Evolutionary conservation across 2,888 invertebrate genomes (phyloP), one percentile per base, ranked within the genome.

Genomic region (Alloscopus bannaensis): DNA sequence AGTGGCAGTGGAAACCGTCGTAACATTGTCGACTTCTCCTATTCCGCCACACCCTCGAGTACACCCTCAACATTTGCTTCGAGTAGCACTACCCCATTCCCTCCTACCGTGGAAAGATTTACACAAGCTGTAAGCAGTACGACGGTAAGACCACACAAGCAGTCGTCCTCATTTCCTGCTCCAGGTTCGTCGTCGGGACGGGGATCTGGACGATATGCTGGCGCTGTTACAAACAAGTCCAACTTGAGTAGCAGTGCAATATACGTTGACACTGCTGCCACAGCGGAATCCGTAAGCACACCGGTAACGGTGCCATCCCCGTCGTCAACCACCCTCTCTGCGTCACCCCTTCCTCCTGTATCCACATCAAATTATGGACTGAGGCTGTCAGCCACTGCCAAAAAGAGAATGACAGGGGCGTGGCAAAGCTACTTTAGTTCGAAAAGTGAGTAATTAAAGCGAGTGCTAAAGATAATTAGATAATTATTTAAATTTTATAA

Each of bases 361-460:
- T 80, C 80, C 16, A 82, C 79, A 18, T 76, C 79, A 42, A 82
- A 80, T 65, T 83, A 80, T 70, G 86, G 86, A 62, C 81, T 84
- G 65, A 84, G 82, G 60, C 73, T 86, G 16, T 84, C 84, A 13
- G 75, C 81, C 59, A 82, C 84, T 24, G 84, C 84, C 20, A 84
- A 81, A 69, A 84, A 84, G 81, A 75, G 84, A 47, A 84, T 83
- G 81, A 82, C 83, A 20, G 73, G 81, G 16, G 82, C 79, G 36
- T 85, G 85, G 85, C 81, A 81, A 62, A 84, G 81, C 40, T 83
- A 83, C 45, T 84, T 84, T 72, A 78, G 81, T 47, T 66, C 79
- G 71, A 79, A 79, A 60, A 78, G 65, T 65, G 79, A 79, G 40
- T 68, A 65, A 79, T 76, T 80, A 76, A n/a, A 62, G 29, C 2